Base-by-base conservation (phyloP, 2,113 vertebrate genomes). In the Alligator sinensis region DNA sequence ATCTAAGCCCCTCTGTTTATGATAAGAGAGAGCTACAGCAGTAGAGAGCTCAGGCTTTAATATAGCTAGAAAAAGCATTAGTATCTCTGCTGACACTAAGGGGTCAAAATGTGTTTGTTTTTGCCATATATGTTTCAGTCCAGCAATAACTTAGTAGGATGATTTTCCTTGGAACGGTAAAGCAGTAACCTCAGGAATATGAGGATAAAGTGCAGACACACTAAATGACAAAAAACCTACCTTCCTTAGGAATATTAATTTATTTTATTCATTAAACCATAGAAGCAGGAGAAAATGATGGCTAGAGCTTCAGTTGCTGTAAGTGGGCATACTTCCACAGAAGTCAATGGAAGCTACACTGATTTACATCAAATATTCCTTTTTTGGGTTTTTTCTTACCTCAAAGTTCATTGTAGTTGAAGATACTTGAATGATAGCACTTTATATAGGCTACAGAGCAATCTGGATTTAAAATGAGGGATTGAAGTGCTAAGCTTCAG, bases 381-480 rank as follows among this genome's bases (percentile, higher is more conserved):
- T 17, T 30, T 13, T 86, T 83, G 11, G 38, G 77, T 92, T 70
- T 91, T 18, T 94, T 97, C 84, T 70, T 95, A 57, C 60, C 91
- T 87, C 34, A 2, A 30, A 1, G 82, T 92, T 77, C 80, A 57
- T 77, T 93, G 54, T 91, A 80, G 87, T 94, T 96, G 81, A 85
- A 90, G 61, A 28, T 85, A 94, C 60, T 58, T 30, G 82, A 81
- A 96, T 18, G 19, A 94, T 94, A 90, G 10, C 34, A 79, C 28
- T 91, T 96, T 91, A 88, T 90, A 74, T 77, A 91, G 80, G 91
- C 86, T 87, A 79, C 88, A 81, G 85, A 92, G 70, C 0, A 10
- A 90, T 91, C 84, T 89, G 77, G 72, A 92, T 80, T 84, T 93
- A 70, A 96, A 97, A 94, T 91, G 87, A 38, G 68, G 80, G 88